phyloP scores from a whole-genome alignment of 2,113 vertebrate genomes.

The Collichthys lucidus region DNA sequence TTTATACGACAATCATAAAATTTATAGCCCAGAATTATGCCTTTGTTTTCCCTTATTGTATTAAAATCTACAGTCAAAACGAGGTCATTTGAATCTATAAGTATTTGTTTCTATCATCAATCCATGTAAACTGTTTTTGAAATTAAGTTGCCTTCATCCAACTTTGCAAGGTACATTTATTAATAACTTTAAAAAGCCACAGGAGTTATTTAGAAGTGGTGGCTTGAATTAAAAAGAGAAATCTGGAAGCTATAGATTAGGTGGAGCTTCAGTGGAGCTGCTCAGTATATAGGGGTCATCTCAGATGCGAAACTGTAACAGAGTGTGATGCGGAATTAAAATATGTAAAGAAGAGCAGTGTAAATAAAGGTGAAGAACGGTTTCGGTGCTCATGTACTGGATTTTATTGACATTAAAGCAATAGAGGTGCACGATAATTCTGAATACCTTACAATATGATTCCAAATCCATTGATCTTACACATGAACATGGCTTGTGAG shows the following conservation, averaged over 20 bases:
- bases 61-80: too few relatives aligned
- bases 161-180: too few relatives aligned
- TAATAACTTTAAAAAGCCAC: too few relatives aligned
- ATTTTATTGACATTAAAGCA: slow-evolving; percentile 86
- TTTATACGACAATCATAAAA: too few relatives aligned
- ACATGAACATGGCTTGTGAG: slow-evolving; percentile 55
- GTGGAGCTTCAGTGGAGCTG: too few relatives aligned
- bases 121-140: too few relatives aligned
- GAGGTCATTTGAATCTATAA: too few relatives aligned
- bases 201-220: background rate
- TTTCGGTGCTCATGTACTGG: slow-evolving; percentile 76
- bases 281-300: too few relatives aligned
- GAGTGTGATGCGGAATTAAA: background rate
- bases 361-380: slow-evolving; percentile 5
- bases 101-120: too few relatives aligned
- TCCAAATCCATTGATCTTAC: slow-evolving; percentile 55
- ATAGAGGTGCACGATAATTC: slow-evolving; percentile 77
- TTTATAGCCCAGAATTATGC: too few relatives aligned
- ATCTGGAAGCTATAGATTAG: background rate
- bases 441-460: slow-evolving; percentile 71
- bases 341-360: background rate
- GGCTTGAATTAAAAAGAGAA: background rate
- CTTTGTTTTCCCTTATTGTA: too few relatives aligned
- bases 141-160: too few relatives aligned
- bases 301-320: background rate